phyloP scores from a whole-genome alignment of 2,113 vertebrate species.

The Ranitomeya imitator region DNA sequence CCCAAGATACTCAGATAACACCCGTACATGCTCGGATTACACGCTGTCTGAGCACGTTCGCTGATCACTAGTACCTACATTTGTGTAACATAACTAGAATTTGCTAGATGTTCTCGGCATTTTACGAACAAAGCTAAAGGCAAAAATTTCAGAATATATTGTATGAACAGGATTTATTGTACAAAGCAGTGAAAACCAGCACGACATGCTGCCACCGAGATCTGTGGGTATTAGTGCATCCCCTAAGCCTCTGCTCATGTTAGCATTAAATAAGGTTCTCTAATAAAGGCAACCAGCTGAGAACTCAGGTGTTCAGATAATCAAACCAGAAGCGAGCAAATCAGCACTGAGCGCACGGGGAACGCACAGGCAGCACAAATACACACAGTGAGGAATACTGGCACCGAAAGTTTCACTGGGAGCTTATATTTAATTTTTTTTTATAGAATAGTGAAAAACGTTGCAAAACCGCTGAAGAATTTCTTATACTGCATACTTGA shows the following conservation, averaged over 20 bases:
- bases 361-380: not conserved
- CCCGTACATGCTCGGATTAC: too few relatives aligned
- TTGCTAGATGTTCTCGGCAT: not conserved
- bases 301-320: conserved; percentile 10
- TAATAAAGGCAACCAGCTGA: conserved; percentile 19
- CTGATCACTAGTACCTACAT: not conserved
- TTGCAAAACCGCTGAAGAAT: too few relatives aligned
- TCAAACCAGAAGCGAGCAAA: not conserved
- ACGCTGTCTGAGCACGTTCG: too few relatives aligned
- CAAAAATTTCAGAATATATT: not conserved
- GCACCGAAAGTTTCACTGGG: not conserved
- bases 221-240: not conserved
- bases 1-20: too few relatives aligned
- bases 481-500: too few relatives aligned
- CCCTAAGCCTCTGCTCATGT: not conserved
- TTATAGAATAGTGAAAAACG: not conserved
- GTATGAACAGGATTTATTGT: not conserved
- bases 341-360: not conserved
- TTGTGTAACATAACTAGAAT: not conserved
- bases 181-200: not conserved
- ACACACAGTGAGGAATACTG: not conserved
- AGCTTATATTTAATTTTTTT: not conserved
- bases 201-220: not conserved
- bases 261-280: conserved; percentile 12
- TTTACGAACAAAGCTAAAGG: not conserved